These are phyloP conservation scores for Leptinotarsa tumamoca DNA, from an alignment of 2,888 invertebrate species.

Conservation along the genomic window DNA sequence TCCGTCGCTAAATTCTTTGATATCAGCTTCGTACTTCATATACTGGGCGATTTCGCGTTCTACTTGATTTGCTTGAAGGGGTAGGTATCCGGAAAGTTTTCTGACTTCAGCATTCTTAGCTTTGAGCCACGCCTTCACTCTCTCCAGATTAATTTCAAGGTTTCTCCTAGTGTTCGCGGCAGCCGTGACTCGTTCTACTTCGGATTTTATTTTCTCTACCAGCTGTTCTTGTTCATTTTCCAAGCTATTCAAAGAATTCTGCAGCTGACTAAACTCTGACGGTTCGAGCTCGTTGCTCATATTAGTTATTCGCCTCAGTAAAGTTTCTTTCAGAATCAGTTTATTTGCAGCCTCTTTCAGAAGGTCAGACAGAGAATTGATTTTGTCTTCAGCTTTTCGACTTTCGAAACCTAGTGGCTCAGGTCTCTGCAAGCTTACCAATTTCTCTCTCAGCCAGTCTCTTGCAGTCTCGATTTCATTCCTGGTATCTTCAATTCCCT, in stretches of 20 bases:
- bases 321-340: slow-evolving; percentile 82
- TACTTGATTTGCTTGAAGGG: slow-evolving; percentile 84
- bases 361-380: slow-evolving; percentile 78
- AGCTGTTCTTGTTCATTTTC: slow-evolving; percentile 82
- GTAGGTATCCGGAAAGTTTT: slow-evolving; percentile 81
- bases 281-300: slow-evolving; percentile 89
- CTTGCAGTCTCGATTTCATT: slow-evolving; percentile 84
- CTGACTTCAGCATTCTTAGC: slow-evolving; percentile 81
- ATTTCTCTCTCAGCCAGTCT: slow-evolving; percentile 83
- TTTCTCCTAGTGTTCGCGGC: slow-evolving; percentile 80
- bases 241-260: slow-evolving; percentile 78
- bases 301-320: slow-evolving; percentile 85
- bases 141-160: slow-evolving; percentile 83
- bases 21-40: slow-evolving; percentile 80
- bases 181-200: slow-evolving; percentile 78
- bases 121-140: slow-evolving; percentile 85
- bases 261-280: slow-evolving; percentile 83
- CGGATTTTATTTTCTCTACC: slow-evolving; percentile 77
- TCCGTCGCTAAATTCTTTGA: slow-evolving; percentile 82
- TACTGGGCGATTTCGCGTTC: slow-evolving; percentile 84
- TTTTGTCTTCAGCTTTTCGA: slow-evolving; percentile 80
- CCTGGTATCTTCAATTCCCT: slow-evolving; percentile 84
- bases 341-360: slow-evolving; percentile 89
- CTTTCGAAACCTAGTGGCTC: slow-evolving; percentile 82
- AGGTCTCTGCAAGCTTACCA: slow-evolving; percentile 75